Conservation (phyloP, 2,113 vertebrate species). For the Morphnarchus princeps region DNA sequence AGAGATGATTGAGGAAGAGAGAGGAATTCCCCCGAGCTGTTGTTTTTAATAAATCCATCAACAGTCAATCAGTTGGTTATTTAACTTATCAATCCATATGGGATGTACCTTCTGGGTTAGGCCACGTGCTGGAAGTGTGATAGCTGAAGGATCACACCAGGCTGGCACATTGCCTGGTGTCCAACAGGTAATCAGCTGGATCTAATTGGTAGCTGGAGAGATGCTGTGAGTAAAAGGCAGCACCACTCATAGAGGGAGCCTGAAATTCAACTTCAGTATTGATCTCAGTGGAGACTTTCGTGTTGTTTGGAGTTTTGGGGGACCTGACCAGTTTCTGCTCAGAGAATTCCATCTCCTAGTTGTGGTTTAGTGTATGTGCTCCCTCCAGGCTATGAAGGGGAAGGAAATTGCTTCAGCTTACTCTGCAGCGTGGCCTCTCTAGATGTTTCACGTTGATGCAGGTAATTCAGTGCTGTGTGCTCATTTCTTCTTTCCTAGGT, state of each 20-base stretch:
- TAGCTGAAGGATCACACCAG: background rate
- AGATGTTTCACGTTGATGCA: background rate
- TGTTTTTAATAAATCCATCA: background rate
- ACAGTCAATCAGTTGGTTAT: background rate
- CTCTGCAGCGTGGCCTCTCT: background rate
- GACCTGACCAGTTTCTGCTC: background rate
- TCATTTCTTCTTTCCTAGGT: background rate
- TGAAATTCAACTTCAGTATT: background rate
- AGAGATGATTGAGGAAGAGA: background rate
- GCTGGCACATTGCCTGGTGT: background rate
- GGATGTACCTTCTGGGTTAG: background rate
- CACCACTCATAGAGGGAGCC: background rate
- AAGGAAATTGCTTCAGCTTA: background rate
- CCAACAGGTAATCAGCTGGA: background rate
- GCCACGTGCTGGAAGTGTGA: background rate
- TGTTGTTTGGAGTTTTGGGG: background rate
- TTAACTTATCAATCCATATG: background rate
- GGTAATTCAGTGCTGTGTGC: background rate
- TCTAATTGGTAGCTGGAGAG: background rate
- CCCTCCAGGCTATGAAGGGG: background rate
- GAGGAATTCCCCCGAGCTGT: background rate
- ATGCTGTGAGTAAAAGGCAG: background rate
- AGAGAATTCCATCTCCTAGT: background rate
- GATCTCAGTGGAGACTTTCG: fast-evolving
- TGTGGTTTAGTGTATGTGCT: background rate